Evolutionary conservation across 2,888 invertebrate species (phyloP), one percentile per base, ranked within the genome.

Genomic region (Erynnis tages): DNA sequence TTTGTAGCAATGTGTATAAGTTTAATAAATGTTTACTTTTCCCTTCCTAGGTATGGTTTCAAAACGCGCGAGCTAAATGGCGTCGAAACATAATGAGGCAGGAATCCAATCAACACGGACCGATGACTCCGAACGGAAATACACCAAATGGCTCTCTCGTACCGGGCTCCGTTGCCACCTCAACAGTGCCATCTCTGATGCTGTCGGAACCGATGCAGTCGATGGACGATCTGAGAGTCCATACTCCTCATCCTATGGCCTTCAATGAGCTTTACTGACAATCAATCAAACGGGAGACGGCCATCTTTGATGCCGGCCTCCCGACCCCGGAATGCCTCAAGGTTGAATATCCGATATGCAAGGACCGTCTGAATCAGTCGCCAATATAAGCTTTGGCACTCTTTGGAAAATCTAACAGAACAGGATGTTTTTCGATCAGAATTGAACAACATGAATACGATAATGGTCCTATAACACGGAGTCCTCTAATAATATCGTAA

Each of bases 61-160:
- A 99, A 92, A 99, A 99, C 79, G 98, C 99, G 0, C 91, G 99
- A 45, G 99, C 99, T 27, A 99, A 99, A 90, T 99, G 98, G 96
- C 93, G 99, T 61, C 93, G 99, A 45, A 98, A 96, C 81, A 93
- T 96, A 76, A 95, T 96, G 94, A 90, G 96, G 43, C 96, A 96
- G 72, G 96, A 97, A 71, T 71, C 86, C 0, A 73, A 68, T 23
- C 68, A 65, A 11, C 71, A 69, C 17, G 66, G 65, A 1, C 53
- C 66, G 1, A 58, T 70, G 58, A 60, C 67, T 8, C 56, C 64
- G 0, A 82, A 76, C 44, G 80, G 79, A 0, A 66, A 68, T 43
- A 59, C 70, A 0, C 67, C 70, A 0, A 83, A 81, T 40, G 79
- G 81, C 0, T 48, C 64, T 7, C 57, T 84, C 2, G 59, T 74